Evolutionary conservation across 2,797 vertebrate genomes (phyloP).

Genomic region (Rhabdophis nuchalis): DNA sequence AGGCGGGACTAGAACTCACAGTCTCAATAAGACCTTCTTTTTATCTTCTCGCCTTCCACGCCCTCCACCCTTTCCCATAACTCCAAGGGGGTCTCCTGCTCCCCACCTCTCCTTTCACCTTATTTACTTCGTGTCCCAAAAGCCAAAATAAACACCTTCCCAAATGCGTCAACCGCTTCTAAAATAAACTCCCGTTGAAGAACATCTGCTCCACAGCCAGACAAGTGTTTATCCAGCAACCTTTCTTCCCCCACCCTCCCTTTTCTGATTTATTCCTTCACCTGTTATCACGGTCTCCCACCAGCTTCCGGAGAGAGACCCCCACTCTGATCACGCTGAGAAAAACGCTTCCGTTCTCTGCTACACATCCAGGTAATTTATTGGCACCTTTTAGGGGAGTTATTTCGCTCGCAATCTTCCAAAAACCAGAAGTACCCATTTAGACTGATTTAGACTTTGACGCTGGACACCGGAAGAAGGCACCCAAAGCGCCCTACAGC

Average conservation of each 20-base stretch:
- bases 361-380: background rate
- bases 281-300: background rate
- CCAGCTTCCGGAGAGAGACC: background rate
- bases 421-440: background rate
- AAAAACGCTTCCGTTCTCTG: background rate
- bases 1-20: no score
- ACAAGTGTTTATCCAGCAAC: background rate
- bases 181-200: background rate
- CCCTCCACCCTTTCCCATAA: background rate
- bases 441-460: background rate
- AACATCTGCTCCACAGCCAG: background rate
- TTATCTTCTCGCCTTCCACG: no score
- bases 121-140: background rate
- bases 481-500: background rate
- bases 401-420: background rate
- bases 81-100: background rate
- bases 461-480: background rate
- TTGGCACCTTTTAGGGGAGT: background rate
- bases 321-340: background rate
- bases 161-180: background rate
- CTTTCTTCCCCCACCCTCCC: no score
- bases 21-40: background rate
- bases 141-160: background rate
- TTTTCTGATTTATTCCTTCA: background rate
- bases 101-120: background rate